Evolutionary conservation across 2,888 invertebrate genomes (phyloP).

Genomic region (Drosophila antonietae): DNA sequence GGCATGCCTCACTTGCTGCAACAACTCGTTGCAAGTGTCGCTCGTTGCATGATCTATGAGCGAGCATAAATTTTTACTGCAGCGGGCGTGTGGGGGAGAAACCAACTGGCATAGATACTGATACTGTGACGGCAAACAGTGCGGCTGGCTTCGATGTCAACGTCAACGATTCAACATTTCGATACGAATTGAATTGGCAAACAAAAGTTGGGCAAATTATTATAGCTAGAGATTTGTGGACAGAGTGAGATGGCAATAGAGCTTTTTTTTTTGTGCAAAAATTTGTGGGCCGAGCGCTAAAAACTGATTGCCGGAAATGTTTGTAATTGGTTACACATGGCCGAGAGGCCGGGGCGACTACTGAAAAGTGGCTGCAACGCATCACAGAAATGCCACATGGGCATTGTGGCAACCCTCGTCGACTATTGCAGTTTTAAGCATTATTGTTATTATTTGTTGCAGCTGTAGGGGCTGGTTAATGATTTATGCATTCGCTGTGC

Average conservation of each 20-base stretch:
- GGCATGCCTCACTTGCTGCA: slow-evolving; percentile 31
- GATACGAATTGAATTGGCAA: slow-evolving; percentile 62
- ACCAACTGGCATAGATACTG: slow-evolving; percentile 24
- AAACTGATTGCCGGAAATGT: slow-evolving; percentile 76
- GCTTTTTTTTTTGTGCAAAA: not conserved
- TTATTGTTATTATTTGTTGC: slow-evolving; percentile 75
- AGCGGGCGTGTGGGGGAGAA: slow-evolving; percentile 3
- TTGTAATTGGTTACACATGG: slow-evolving; percentile 68
- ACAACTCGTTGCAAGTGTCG: slow-evolving; percentile 54
- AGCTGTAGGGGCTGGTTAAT: slow-evolving; percentile 65
- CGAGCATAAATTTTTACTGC: slow-evolving; percentile 68
- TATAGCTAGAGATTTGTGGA: slow-evolving; percentile 55
- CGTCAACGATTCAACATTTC: slow-evolving; percentile 45
- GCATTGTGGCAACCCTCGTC: slow-evolving; percentile 65
- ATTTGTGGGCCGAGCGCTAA: slow-evolving; percentile 50
- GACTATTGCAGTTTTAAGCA: slow-evolving; percentile 69
- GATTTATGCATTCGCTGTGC: slow-evolving; percentile 75
- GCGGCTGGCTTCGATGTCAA: slow-evolving; percentile 42
- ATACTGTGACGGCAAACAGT: slow-evolving; percentile 20
- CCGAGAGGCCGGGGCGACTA: slow-evolving; percentile 2
- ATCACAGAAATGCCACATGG: slow-evolving; percentile 54
- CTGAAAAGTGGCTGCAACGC: slow-evolving; percentile 7
- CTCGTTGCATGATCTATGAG: slow-evolving; percentile 66
- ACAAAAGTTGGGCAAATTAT: slow-evolving; percentile 64
- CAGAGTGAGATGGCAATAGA: not conserved